Percentiles rank a stretch among this genome's conserved stretches.
These are phyloP conservation scores for Osedax frankpressi DNA, from an alignment of 2,888 invertebrate species.

Conservation along the genomic window DNA sequence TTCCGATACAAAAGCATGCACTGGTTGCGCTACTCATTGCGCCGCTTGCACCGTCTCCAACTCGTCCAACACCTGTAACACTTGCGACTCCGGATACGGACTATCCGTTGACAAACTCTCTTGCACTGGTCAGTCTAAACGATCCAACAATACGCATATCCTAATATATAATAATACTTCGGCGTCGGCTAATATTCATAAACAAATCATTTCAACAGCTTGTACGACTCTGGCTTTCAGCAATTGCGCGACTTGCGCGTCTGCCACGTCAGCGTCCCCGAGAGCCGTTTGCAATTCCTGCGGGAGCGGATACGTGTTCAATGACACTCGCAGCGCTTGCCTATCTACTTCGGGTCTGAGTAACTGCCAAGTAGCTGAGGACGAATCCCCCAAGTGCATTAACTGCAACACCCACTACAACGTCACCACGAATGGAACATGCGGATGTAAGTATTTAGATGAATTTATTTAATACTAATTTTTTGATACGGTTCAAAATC, in stretches of 20 bases:
- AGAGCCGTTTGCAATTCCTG: not conserved
- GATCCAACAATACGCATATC: not conserved
- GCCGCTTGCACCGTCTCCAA: not conserved
- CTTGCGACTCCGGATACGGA: not conserved
- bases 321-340: constrained; percentile 4
- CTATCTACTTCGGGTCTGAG: not conserved
- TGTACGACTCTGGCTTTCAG: constrained; percentile 1
- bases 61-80: not conserved
- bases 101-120: not conserved
- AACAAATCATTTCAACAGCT: not conserved
- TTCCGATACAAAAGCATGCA: not conserved
- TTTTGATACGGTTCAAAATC: too few species aligned
- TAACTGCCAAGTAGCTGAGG: not conserved
- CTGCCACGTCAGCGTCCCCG: not conserved
- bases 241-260: not conserved
- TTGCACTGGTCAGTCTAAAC: constrained; percentile 1
- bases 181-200: not conserved
- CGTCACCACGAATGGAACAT: not conserved
- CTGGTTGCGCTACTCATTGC: not conserved
- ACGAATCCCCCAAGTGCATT: not conserved
- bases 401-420: not conserved
- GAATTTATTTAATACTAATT: too few species aligned
- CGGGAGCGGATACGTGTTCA: not conserved
- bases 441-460: constrained; percentile 4
- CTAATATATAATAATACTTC: not conserved